Conservation (phyloP, 1,140 invertebrate genomes). For the Belonocnema kinseyi region DNA sequence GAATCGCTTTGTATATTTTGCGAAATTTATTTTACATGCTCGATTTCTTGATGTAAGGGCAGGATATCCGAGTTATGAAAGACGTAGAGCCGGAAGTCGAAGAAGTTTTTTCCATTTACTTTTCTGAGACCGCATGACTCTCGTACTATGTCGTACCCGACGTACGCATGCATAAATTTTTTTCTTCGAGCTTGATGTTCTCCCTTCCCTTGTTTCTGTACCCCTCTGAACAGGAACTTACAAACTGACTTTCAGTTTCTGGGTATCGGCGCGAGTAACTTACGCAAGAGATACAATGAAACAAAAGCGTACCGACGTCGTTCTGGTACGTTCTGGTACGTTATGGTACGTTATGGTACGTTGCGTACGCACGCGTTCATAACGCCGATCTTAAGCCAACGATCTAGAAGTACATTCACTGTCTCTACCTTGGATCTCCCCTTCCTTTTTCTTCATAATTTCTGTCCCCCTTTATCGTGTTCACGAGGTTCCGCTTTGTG, state of each 20-base stretch:
- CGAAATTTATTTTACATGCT: background rate
- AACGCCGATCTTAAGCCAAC: conserved; percentile 38
- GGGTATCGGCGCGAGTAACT: background rate
- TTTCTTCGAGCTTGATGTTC: conserved; percentile 25
- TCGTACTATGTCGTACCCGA: conserved; percentile 17
- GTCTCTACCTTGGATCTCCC: conserved; percentile 9
- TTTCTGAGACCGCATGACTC: conserved; percentile 32
- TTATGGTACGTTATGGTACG: conserved; percentile 45
- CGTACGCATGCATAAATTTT: conserved; percentile 13
- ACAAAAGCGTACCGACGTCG: conserved; percentile 37
- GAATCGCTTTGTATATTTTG: background rate
- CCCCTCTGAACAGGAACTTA: background rate
- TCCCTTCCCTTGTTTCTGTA: background rate
- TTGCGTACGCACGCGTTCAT: conserved; percentile 50
- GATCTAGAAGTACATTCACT: conserved; percentile 37
- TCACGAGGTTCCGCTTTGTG: background rate
- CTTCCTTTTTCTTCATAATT: background rate
- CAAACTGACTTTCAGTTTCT: conserved; percentile 22
- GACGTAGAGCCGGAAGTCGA: conserved; percentile 29
- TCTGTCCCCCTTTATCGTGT: background rate
- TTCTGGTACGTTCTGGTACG: conserved; percentile 22
- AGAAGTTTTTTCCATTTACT: conserved; percentile 36
- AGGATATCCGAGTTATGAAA: conserved; percentile 33
- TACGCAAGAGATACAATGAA: conserved; percentile 29
- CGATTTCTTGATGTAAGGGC: conserved; percentile 23